Evolutionary conservation across 2,888 invertebrate species (phyloP).

Genomic region (Cosmia pyralina): DNA sequence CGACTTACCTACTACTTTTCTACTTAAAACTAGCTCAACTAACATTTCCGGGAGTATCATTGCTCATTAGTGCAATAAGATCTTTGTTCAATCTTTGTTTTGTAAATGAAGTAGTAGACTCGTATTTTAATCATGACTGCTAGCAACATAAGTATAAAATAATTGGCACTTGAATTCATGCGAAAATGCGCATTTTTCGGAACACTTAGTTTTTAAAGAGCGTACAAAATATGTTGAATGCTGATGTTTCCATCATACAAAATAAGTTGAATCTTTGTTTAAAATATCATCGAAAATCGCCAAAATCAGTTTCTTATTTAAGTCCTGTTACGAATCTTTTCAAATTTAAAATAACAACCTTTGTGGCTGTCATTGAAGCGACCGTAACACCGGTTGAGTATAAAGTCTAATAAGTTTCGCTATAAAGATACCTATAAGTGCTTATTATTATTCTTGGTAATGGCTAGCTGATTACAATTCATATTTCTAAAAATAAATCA

Average conservation of each 20-base stretch:
- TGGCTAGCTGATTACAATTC: slow-evolving; percentile 5
- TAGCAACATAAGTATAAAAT: too few relatives aligned
- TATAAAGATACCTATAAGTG: background rate
- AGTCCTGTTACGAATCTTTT: background rate
- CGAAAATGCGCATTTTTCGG: background rate
- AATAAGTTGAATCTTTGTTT: background rate
- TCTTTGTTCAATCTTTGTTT: slow-evolving; percentile 18
- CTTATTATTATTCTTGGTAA: slow-evolving; percentile 10
- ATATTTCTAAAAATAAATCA: slow-evolving; percentile 11
- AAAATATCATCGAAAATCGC: background rate
- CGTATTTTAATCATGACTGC: background rate
- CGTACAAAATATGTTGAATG: background rate
- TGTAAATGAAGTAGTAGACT: slow-evolving; percentile 18
- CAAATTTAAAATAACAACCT: background rate
- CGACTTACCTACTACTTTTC: slow-evolving; percentile 16
- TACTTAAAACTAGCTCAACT: too few relatives aligned
- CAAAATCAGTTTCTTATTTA: background rate
- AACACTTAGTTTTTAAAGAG: background rate
- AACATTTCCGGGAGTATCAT: too few relatives aligned
- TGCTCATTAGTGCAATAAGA: too few relatives aligned
- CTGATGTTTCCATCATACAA: background rate
- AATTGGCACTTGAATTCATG: slow-evolving; percentile 13
- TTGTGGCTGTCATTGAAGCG: background rate
- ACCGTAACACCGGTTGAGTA: slow-evolving; percentile 25
- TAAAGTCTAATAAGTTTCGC: background rate